These are phyloP conservation scores for Ooceraea biroi DNA, from an alignment of 1,140 invertebrate species.

Conservation along the genomic window DNA sequence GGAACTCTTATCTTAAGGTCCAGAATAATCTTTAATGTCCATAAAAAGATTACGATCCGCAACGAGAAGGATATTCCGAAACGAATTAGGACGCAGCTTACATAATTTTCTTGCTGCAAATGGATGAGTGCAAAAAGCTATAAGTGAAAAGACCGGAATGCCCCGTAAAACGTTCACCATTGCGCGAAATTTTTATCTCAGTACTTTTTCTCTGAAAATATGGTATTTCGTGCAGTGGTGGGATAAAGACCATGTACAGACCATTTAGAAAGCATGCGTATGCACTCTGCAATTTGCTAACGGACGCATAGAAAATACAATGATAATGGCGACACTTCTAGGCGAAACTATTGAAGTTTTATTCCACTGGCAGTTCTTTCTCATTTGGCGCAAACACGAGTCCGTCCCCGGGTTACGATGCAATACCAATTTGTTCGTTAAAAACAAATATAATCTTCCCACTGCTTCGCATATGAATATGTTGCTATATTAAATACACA, in stretches of 20 bases:
- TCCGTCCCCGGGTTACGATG: neutral
- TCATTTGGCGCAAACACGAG: neutral
- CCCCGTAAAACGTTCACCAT: constrained; percentile 14
- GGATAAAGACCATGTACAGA: constrained; percentile 32
- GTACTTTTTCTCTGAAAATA: neutral
- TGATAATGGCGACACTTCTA: constrained; percentile 36
- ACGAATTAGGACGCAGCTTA: neutral
- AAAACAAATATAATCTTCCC: neutral
- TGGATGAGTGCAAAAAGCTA: constrained; percentile 29
- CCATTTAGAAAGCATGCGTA: constrained; percentile 38
- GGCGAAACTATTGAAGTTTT: constrained; percentile 9
- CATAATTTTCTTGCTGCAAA: constrained; percentile 33
- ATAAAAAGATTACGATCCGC: constrained; percentile 32
- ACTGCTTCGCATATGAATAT: neutral
- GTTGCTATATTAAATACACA: neutral
- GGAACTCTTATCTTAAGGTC: constrained; percentile 1
- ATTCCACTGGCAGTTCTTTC: constrained; percentile 5
- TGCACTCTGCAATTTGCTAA: constrained; percentile 28
- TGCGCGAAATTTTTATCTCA: constrained; percentile 27
- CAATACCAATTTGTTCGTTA: no score
- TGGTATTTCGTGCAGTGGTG: neutral
- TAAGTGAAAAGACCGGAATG: constrained; percentile 32
- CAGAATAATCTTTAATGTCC: constrained; percentile 45
- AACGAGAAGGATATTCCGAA: neutral
- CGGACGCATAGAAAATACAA: constrained; percentile 33